A percentile compares a stretch with the other conserved stretches of the same genome.
phyloP scores from a whole-genome alignment of 2,113 vertebrate species.

The Myotis brandtii region DNA sequence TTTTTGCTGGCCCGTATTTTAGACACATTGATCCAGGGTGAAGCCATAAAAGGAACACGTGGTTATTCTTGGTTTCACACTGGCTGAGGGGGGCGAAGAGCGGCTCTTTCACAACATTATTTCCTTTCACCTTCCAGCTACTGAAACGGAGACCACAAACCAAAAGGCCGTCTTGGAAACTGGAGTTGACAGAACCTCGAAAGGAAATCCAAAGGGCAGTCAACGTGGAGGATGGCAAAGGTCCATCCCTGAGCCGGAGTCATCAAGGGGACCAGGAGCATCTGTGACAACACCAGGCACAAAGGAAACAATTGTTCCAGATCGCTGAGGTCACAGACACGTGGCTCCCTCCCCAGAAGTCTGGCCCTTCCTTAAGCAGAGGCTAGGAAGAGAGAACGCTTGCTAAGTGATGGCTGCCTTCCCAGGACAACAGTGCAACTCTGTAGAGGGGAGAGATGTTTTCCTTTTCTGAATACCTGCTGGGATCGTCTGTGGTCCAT shows the following conservation, averaged over 20 bases:
- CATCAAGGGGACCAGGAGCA: background rate
- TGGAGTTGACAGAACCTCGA: background rate
- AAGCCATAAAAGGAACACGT: background rate
- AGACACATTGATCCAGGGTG: background rate
- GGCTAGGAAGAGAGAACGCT: background rate
- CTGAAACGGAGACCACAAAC: background rate
- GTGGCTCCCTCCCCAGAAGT: background rate
- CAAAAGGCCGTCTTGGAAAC: accelerated
- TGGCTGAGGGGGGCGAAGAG: background rate
- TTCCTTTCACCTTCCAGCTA: background rate
- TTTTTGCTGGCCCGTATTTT: background rate
- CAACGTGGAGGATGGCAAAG: background rate
- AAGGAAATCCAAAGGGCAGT: background rate
- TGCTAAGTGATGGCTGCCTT: background rate
- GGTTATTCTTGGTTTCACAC: background rate
- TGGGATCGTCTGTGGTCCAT: slow-evolving; percentile 10
- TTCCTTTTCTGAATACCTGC: slow-evolving; percentile 3
- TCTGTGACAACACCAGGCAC: background rate
- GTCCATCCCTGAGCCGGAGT: background rate
- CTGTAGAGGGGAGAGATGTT: background rate
- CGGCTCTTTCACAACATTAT: background rate
- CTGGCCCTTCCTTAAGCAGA: background rate
- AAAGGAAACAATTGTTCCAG: background rate
- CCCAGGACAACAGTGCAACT: background rate
- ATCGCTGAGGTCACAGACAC: background rate